phyloP scores from a whole-genome alignment of 2,797 vertebrate species.

The Phoxinus dragarum region DNA sequence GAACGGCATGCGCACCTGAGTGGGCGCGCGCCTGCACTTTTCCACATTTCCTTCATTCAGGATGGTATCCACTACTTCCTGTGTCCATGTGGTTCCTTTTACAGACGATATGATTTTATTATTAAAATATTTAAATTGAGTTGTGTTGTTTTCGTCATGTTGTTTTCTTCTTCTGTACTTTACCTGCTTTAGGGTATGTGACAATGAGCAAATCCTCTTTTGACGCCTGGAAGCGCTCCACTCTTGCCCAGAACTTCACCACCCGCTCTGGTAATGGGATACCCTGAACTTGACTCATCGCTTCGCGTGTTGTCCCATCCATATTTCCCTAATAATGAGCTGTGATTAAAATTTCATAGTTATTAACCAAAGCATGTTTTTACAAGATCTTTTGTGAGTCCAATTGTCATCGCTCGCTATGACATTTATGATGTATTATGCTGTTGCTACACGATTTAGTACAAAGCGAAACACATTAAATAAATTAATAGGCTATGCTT shows the following conservation, averaged over 20 bases:
- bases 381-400: background rate
- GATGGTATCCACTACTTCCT: conserved; percentile 62
- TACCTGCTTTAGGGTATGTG: conserved; percentile 61
- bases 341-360: background rate
- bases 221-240: conserved; percentile 48
- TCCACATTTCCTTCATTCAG: conserved; percentile 49
- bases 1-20: conserved; percentile 57
- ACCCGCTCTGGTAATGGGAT: conserved; percentile 40
- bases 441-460: background rate
- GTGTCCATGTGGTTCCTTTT: conserved; percentile 59
- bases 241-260: conserved; percentile 46
- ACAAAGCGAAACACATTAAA: background rate
- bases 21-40: conserved; percentile 50
- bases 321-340: background rate
- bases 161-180: background rate
- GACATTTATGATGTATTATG: background rate
- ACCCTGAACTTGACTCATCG: conserved; percentile 26
- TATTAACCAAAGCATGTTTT: background rate
- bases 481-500: background rate
- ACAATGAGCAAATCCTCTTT: conserved; percentile 56
- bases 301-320: conserved; percentile 7
- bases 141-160: background rate
- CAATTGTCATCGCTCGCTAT: background rate
- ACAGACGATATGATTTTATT: background rate
- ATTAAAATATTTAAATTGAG: background rate